Conservation (phyloP, 2,113 vertebrate species). For the Leucoraja erinaceus region DNA sequence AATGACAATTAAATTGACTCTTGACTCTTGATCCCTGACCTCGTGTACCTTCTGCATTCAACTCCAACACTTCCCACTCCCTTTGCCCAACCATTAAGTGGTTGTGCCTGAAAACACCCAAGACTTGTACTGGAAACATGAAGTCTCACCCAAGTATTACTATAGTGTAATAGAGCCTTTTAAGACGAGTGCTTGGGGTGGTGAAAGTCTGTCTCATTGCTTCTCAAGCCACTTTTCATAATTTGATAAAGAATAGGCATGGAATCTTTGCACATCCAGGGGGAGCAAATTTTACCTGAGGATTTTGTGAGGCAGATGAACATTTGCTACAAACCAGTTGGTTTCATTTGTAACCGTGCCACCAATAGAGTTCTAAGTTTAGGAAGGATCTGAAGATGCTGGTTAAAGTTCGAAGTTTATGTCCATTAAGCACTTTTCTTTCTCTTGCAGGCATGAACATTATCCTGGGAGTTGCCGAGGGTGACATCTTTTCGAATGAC, state of each 20-base stretch:
- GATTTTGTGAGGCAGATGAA: neutral
- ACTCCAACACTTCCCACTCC: too few relatives aligned
- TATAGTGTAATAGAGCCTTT: neutral
- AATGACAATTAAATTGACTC: too few relatives aligned
- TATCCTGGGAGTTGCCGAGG: constrained; percentile 91
- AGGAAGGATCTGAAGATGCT: too few relatives aligned
- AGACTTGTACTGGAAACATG: neutral
- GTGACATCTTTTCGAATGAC: constrained; percentile 94
- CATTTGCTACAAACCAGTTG: neutral
- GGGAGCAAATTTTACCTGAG: neutral
- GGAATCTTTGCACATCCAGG: neutral
- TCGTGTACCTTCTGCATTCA: too few relatives aligned
- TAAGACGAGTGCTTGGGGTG: neutral
- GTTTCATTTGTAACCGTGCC: neutral
- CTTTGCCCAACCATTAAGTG: too few relatives aligned
- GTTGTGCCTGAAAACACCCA: too few relatives aligned
- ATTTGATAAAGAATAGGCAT: neutral
- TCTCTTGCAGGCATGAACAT: constrained; percentile 82
- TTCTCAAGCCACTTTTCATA: neutral
- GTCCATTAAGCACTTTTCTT: neutral
- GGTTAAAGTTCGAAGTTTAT: neutral
- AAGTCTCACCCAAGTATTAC: neutral
- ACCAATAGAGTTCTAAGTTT: too few relatives aligned
- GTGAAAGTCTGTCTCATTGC: neutral
- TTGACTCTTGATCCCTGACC: too few relatives aligned